Evolutionary conservation across 2,113 vertebrate species (phyloP).

Genomic region (Clarias macrocephalus): DNA sequence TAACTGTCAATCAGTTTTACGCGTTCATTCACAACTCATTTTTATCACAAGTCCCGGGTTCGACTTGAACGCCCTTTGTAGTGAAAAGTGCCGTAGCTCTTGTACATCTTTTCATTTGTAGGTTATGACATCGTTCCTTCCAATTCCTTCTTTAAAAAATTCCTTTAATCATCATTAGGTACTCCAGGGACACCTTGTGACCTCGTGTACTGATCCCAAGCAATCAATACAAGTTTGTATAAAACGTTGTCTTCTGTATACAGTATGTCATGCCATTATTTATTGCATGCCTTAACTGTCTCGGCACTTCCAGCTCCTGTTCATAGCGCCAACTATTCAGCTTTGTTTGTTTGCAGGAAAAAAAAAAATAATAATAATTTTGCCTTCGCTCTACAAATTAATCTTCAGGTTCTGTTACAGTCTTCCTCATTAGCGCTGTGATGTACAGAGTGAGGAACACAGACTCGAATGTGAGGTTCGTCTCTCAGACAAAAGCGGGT

Average conservation of each 20-base stretch:
- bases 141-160: too few relatives aligned
- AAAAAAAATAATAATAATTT: neutral
- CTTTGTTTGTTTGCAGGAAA: neutral
- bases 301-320: neutral
- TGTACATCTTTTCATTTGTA: too few relatives aligned
- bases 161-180: neutral
- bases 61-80: too few relatives aligned
- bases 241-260: neutral
- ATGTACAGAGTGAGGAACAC: slow-evolving; percentile 37
- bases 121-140: too few relatives aligned
- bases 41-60: too few relatives aligned
- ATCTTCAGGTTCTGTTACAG: neutral
- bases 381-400: neutral
- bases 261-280: neutral
- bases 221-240: too few relatives aligned
- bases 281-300: neutral
- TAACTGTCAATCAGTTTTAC: too few relatives aligned
- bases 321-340: neutral
- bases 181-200: neutral
- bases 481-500: slow-evolving; percentile 68
- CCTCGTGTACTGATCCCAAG: neutral
- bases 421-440: slow-evolving; percentile 3
- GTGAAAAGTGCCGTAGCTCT: too few relatives aligned
- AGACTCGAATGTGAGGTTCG: slow-evolving; percentile 40
- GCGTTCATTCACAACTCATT: too few relatives aligned